Conservation (phyloP, 2,113 vertebrate species). For the Hiodon tergisus region DNA sequence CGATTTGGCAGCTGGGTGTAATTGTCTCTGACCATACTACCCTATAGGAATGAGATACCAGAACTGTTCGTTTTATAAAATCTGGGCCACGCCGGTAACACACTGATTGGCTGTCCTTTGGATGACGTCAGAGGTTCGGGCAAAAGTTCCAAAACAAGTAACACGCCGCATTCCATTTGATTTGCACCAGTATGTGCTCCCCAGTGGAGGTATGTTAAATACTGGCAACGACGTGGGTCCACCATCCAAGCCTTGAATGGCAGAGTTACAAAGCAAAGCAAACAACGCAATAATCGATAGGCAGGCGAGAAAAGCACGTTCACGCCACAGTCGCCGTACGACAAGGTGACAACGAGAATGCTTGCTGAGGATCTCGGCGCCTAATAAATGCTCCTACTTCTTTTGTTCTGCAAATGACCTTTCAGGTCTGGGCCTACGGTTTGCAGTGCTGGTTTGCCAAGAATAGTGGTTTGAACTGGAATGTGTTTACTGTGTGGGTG, state of each 20-base stretch:
- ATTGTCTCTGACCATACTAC: no score
- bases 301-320: background rate
- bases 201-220: conserved; percentile 24
- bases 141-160: conserved; percentile 18
- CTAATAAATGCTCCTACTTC: background rate
- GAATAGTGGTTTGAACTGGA: conserved; percentile 27
- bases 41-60: no score
- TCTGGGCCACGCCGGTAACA: background rate
- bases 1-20: no score
- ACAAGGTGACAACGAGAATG: conserved; percentile 23
- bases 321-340: conserved; percentile 36
- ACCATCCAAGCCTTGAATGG: background rate
- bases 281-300: background rate
- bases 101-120: background rate
- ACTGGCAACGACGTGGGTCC: background rate
- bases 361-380: background rate
- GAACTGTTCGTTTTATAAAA: background rate
- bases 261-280: background rate
- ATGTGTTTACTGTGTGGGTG: conserved; percentile 21
- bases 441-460: conserved; percentile 19
- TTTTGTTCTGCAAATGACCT: conserved; percentile 3
- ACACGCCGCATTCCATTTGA: background rate
- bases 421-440: conserved; percentile 12
- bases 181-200: background rate
- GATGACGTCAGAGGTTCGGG: conserved; percentile 1